Conservation (phyloP, 2,113 vertebrate genomes). For the Xerus inauris region DNA sequence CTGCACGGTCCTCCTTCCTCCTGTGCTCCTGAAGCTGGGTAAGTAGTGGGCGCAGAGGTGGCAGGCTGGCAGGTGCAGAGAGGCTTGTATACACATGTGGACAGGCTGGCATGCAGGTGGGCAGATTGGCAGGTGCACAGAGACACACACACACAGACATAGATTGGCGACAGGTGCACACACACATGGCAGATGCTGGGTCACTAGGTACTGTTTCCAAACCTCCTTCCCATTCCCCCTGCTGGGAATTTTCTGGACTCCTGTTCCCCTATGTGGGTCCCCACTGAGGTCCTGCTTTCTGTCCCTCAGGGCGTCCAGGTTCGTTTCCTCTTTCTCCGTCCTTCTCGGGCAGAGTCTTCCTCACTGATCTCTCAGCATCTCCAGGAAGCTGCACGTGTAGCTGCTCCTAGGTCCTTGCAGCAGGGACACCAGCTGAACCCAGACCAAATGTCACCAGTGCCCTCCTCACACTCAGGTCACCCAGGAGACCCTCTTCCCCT, state of each 20-base stretch:
- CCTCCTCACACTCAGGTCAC: neutral
- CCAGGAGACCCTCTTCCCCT: neutral
- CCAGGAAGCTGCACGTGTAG: neutral
- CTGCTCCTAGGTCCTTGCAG: neutral
- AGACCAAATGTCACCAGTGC: neutral
- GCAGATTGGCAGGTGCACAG: too few relatives aligned
- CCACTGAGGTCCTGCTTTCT: neutral
- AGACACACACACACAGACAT: too few relatives aligned
- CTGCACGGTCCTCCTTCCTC: too few relatives aligned
- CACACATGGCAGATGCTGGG: too few relatives aligned
- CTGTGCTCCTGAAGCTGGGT: too few relatives aligned
- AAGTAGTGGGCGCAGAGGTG: too few relatives aligned
- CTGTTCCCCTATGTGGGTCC: accelerated
- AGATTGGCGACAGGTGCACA: too few relatives aligned
- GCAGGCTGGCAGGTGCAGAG: too few relatives aligned
- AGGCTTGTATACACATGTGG: too few relatives aligned
- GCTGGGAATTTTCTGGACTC: neutral
- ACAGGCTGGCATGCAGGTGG: neutral
- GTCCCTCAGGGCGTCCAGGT: neutral
- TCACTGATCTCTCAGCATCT: neutral
- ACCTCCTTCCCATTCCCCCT: too few relatives aligned
- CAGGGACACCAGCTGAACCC: neutral
- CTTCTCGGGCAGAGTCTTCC: neutral
- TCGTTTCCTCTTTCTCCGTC: neutral
- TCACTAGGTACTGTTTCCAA: too few relatives aligned